phyloP scores from a whole-genome alignment of 2,888 invertebrate genomes.

The Apamea sordens region DNA sequence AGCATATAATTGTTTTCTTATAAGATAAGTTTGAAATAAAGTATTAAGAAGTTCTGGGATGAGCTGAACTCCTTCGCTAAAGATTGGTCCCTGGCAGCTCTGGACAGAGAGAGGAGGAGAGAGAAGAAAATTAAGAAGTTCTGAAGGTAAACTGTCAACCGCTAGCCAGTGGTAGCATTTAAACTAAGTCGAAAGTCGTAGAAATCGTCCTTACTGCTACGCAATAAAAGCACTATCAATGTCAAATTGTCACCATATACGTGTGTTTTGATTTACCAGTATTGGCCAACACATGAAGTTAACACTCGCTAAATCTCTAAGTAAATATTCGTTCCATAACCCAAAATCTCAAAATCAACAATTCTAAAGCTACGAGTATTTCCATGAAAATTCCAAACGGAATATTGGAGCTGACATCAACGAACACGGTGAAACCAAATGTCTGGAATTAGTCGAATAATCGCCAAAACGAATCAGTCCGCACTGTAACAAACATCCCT shows the following conservation, averaged over 20 bases:
- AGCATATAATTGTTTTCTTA: neutral
- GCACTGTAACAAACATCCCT: slow-evolving; percentile 57
- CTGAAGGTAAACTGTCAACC: neutral
- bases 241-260: neutral
- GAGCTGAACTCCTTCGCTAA: too few species aligned
- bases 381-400: slow-evolving; percentile 8
- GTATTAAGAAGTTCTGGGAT: neutral
- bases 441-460: slow-evolving; percentile 59
- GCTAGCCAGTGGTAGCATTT: neutral
- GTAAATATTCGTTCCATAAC: slow-evolving; percentile 3
- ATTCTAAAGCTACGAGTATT: slow-evolving; percentile 5
- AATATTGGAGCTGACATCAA: slow-evolving; percentile 28
- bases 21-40: neutral
- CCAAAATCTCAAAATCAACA: slow-evolving; percentile 11
- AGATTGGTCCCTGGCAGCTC: too few species aligned
- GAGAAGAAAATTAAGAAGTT: too few species aligned
- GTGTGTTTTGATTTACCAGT: neutral
- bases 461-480: slow-evolving; percentile 42
- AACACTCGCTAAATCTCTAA: neutral
- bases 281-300: neutral
- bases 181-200: too few species aligned
- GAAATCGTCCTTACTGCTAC: neutral
- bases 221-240: neutral
- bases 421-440: slow-evolving; percentile 34
- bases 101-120: too few species aligned